A percentile compares a stretch with the other conserved stretches of the same genome.
These are phyloP conservation scores for Mythimna lalbum DNA, from an alignment of 2,888 invertebrate species.

Conservation along the genomic window DNA sequence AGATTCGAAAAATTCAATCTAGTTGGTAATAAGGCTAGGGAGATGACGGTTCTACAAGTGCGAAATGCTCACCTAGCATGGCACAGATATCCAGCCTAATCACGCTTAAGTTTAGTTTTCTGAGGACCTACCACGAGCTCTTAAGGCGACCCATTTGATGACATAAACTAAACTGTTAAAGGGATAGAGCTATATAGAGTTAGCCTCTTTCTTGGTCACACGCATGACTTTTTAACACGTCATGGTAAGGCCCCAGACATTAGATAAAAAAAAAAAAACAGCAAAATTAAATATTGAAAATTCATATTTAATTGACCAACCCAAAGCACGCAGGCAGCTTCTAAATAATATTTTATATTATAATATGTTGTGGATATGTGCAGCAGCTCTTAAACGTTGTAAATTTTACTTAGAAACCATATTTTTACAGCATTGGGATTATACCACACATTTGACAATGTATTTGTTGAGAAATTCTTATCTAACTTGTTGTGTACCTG, in stretches of 20 bases:
- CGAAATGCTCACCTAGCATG: not conserved
- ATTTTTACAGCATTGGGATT: slow-evolving; percentile 22
- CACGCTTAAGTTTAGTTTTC: not conserved
- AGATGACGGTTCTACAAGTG: too few relatives aligned
- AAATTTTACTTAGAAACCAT: not conserved
- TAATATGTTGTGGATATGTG: not conserved
- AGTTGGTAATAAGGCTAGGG: not conserved
- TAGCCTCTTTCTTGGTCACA: too few relatives aligned
- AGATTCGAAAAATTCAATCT: too few relatives aligned
- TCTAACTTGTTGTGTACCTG: slow-evolving; percentile 40
- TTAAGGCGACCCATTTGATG: too few relatives aligned
- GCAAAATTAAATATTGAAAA: not conserved
- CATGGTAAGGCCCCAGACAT: too few relatives aligned
- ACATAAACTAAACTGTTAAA: too few relatives aligned
- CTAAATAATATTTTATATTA: not conserved
- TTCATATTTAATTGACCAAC: not conserved
- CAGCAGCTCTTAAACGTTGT: not conserved
- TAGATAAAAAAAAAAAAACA: not conserved
- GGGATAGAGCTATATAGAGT: too few relatives aligned
- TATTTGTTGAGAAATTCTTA: slow-evolving; percentile 45
- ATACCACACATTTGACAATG: slow-evolving; percentile 14
- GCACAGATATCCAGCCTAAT: not conserved
- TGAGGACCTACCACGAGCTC: too few relatives aligned
- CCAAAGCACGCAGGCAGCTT: not conserved
- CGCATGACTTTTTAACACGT: too few relatives aligned